A percentile compares a stretch with the other conserved stretches of the same genome.
Evolutionary conservation across 2,113 vertebrate genomes (phyloP).

Genomic region (Spheniscus mendiculus): DNA sequence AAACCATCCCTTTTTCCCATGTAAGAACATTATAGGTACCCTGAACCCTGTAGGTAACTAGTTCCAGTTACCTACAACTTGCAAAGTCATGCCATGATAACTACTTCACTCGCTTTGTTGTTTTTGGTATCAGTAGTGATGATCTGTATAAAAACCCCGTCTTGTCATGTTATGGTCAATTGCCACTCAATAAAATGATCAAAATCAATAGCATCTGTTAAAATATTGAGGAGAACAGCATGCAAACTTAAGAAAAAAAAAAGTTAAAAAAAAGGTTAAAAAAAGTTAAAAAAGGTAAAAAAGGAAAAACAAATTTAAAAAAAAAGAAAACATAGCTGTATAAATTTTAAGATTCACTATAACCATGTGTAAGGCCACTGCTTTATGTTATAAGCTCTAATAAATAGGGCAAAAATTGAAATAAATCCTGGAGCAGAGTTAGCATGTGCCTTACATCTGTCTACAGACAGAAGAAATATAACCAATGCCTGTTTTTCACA

Average conservation of each 20-base stretch:
- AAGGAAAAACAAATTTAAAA: not conserved
- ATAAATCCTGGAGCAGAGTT: not conserved
- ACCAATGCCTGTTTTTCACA: not conserved
- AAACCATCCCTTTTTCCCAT: not conserved
- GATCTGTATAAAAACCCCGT: not conserved
- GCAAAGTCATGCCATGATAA: not conserved
- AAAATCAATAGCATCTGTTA: not conserved
- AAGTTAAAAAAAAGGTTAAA: not conserved
- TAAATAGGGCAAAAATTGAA: not conserved
- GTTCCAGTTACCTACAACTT: not conserved
- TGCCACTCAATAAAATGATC: not conserved
- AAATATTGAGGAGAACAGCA: not conserved
- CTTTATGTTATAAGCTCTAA: slow-evolving; percentile 1
- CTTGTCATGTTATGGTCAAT: not conserved
- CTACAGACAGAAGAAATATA: not conserved
- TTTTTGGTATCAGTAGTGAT: not conserved
- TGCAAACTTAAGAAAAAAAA: not conserved
- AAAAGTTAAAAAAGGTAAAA: not conserved
- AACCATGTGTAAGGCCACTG: not conserved
- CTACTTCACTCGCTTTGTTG: not conserved
- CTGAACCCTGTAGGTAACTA: not conserved
- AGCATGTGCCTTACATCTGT: not conserved
- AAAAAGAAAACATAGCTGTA: not conserved
- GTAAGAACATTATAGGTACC: not conserved
- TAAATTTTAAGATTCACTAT: not conserved